Base-by-base conservation (phyloP, 2,888 invertebrate genomes). In the Calephelis perditalis region DNA sequence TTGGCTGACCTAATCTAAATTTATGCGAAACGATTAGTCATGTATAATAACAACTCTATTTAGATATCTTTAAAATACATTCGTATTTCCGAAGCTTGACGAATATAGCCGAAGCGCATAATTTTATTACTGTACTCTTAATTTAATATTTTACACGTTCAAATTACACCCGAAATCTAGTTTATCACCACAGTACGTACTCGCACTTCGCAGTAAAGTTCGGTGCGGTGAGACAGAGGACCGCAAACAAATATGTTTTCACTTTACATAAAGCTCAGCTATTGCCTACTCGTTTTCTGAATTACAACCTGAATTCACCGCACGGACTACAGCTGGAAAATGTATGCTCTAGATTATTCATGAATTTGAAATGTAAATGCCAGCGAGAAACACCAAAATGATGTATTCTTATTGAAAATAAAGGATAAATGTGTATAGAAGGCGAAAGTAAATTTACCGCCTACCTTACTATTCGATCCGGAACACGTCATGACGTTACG, bases 231-330 rank as follows among this genome's bases (percentile, higher is more conserved):
- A 54, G 52, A 54, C 36, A 54, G 7, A 5, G 49, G 36, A 36
- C 52, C 52, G 52, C 52, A 11, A 54, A 35, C 52, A 54, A 54
- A 54, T 54, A 54, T 36, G 52, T 54, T 35, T 54, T 54, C 36
- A 54, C 36, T 54, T 54, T 11, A 54, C 52, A 54, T 54, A 54
- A 54, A 54, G 52, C 52, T 54, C 52, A 35, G 52, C 52, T 35
- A 54, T 54, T 54, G 35, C 52, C 52, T 54, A 54, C 52, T 35
- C 36, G 52, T 54, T 54, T 54, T 54, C 52, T 54, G 52, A 26
- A 11, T 35, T 7, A 35, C n/a, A 35, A 35, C 11, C 52, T 54
- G 35, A 54, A 54, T 54, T 11, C 26, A 54, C 49, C 35, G 49
- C 7, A 40, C 40, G 40, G 40, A 40, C 40, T n/a, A 54, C 52